Evolutionary conservation across 2,113 vertebrate species (phyloP).

Genomic region (Pituophis catenifer): DNA sequence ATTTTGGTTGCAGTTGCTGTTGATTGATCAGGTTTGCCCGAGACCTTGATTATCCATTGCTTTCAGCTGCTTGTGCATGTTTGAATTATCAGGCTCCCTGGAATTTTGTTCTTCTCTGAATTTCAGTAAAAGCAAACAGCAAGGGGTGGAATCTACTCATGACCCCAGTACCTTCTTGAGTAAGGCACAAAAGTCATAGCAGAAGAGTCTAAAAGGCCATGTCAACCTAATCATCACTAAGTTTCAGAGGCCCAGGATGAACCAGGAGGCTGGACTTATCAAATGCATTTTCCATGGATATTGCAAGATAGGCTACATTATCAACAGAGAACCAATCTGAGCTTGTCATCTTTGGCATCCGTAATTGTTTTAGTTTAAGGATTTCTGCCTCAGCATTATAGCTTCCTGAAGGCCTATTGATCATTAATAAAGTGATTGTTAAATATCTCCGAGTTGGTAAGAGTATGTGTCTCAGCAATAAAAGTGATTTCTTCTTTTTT

Average conservation of each 20-base stretch:
- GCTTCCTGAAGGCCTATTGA: conserved; percentile 9
- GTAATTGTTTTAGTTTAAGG: background rate
- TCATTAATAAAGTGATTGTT: conserved; percentile 9
- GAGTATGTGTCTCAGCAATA: conserved; percentile 24
- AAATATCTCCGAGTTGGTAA: background rate
- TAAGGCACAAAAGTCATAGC: background rate
- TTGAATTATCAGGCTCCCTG: background rate
- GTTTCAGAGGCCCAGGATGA: background rate
- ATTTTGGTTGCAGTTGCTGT: background rate
- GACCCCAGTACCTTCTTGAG: background rate
- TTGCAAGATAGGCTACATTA: background rate
- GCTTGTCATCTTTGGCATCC: background rate
- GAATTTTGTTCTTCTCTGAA: background rate
- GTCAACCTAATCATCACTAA: background rate
- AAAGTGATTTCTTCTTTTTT: conserved; percentile 32
- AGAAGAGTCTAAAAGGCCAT: background rate
- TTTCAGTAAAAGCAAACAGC: background rate
- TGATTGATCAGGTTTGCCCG: background rate
- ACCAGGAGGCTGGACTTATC: background rate
- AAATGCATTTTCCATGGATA: background rate
- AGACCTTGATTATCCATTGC: background rate
- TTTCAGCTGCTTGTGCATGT: background rate
- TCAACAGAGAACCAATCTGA: too few relatives aligned
- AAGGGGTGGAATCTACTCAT: background rate
- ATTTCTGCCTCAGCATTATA: conserved; percentile 1